Percentiles rank a stretch among this genome's conserved stretches.
These are phyloP conservation scores for Watsonalla binaria DNA, from an alignment of 2,888 invertebrate species.

Conservation along the genomic window DNA sequence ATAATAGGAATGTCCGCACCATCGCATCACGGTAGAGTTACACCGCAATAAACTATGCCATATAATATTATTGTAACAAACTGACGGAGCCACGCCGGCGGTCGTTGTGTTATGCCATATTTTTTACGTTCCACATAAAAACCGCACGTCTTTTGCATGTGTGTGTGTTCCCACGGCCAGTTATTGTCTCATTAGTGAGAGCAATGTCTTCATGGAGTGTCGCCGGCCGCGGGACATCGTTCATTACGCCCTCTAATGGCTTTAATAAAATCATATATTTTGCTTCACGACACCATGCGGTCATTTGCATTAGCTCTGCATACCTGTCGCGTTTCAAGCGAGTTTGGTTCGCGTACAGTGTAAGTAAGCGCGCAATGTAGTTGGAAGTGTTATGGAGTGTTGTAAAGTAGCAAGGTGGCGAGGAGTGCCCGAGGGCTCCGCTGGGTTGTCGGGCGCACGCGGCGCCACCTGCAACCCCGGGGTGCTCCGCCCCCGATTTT, in stretches of 20 bases:
- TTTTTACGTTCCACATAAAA: slow-evolving; percentile 30
- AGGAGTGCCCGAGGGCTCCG: slow-evolving; percentile 42
- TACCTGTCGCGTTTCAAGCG: slow-evolving; percentile 25
- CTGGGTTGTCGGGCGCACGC: slow-evolving; percentile 15
- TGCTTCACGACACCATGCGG: slow-evolving; percentile 19
- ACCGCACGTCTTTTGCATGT: slow-evolving; percentile 20
- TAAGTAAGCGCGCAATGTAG: slow-evolving; percentile 25
- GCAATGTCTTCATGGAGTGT: slow-evolving; percentile 71
- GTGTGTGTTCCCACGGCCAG: slow-evolving; percentile 44
- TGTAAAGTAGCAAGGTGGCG: slow-evolving; percentile 6
- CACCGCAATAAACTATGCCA: background rate
- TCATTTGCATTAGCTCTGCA: background rate
- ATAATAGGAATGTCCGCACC: background rate
- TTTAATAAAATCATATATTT: slow-evolving; percentile 60
- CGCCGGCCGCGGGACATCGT: slow-evolving; percentile 65
- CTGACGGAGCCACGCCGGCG: slow-evolving; percentile 27
- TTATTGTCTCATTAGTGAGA: slow-evolving; percentile 69
- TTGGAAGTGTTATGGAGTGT: background rate
- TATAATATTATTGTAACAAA: slow-evolving; percentile 4
- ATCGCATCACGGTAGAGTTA: background rate
- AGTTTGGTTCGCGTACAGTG: background rate
- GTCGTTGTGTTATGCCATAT: slow-evolving; percentile 20
- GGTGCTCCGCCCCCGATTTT: slow-evolving; percentile 5
- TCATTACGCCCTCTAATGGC: slow-evolving; percentile 62
- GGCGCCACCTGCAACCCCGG: slow-evolving; percentile 17